Base-by-base conservation (phyloP, 1,140 invertebrate species). In the Drosophila micromelanica region DNA sequence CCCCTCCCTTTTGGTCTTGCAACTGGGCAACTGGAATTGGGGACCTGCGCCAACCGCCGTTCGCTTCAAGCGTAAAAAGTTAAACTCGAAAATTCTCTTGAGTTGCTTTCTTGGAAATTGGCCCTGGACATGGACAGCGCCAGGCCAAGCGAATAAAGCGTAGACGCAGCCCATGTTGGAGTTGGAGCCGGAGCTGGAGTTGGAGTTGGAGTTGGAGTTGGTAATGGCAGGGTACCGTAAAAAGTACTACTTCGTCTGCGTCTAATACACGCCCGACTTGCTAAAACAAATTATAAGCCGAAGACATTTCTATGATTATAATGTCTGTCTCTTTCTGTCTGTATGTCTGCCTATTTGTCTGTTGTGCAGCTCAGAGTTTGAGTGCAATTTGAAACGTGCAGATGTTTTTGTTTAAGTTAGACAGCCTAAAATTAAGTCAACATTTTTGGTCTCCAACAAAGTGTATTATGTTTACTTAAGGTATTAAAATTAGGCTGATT, bases 31-130 rank as follows among this genome's bases (percentile, higher is more conserved):
- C 40, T 38, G 49, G 61, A 54, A 67, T 17, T 57, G 54, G 48
- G n/a, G 45, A 48, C 17, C 6, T 9, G n/a, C 35, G 35, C 15
- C 42, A 70, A 42, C 62, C 43, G 62, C 51, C 80, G 77, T 77
- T 86, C 81, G 78, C 81, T 86, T 87, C 75, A 82, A 86, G 82
- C 82, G 84, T 87, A 87, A 87, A 84, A 81, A 78, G 78, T 87
- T 76, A 72, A 73, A 81, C 82, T 87, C 48, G 51, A 76, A 73
- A 78, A 72, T 78, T 78, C 72, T 78, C 74, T 75, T 59, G 70
- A 87, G 82, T 75, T 87, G 78, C 62, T 51, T 86, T 86, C 81
- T 87, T 87, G 82, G 81, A 86, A 86, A 86, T 86, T 78, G 78
- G 78, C 74, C 61, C 37, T 68, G 78, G 59, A 64, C 64, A 15